Conservation (phyloP, 2,888 invertebrate species). For the Acrobasis suavella region DNA sequence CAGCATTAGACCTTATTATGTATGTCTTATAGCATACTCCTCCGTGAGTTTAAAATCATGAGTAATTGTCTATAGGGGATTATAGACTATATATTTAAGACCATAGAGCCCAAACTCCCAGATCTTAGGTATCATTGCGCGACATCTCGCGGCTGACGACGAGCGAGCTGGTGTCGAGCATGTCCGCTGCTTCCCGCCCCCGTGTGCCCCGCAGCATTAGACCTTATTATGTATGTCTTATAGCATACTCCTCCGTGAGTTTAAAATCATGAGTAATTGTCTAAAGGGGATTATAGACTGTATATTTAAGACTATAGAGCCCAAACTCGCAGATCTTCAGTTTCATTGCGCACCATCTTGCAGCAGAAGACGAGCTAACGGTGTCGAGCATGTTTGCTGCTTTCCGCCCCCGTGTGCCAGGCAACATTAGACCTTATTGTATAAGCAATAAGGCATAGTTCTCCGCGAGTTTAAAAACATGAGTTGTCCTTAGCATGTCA, state of each 20-base stretch:
- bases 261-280: no score
- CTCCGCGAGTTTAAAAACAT: neutral
- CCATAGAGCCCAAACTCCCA: constrained; percentile 90
- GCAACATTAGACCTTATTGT: constrained; percentile 29
- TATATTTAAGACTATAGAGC: neutral
- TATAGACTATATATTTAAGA: no score
- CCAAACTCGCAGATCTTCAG: constrained; percentile 99
- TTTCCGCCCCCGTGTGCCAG: constrained; percentile 93
- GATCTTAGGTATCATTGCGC: constrained; percentile 97
- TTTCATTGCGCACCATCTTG: constrained; percentile 95
- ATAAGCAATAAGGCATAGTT: neutral
- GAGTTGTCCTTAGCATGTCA: constrained; percentile 84
- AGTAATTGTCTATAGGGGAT: no score
- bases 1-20: constrained; percentile 29
- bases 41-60: neutral
- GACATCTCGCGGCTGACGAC: constrained; percentile 92
- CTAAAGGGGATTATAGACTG: no score
- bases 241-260: neutral
- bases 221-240: neutral
- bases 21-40: neutral
- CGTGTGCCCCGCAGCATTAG: constrained; percentile 64
- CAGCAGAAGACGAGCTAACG: constrained; percentile 88
- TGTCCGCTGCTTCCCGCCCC: constrained; percentile 98
- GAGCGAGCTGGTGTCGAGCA: constrained; percentile 93
- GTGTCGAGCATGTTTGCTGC: constrained; percentile 97